Evolutionary conservation across 2,113 vertebrate species (phyloP).

Genomic region (Cavia aperea): DNA sequence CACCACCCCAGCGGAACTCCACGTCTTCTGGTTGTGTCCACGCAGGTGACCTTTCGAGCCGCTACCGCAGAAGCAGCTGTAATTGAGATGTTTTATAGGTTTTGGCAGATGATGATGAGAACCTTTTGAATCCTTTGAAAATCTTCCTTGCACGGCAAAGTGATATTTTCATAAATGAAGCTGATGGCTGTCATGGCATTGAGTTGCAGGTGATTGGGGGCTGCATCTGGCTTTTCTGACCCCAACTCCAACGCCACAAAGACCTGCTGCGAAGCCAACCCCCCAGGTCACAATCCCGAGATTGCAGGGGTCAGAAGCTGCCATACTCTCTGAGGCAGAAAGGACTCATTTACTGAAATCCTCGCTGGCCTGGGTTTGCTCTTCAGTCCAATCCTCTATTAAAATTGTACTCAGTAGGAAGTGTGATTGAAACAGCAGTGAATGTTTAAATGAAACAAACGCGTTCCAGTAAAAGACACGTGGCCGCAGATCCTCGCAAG

Average conservation of each 20-base stretch:
- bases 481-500: rapidly evolving
- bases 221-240: not conserved
- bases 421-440: not conserved
- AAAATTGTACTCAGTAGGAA: not conserved
- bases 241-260: rapidly evolving
- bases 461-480: not conserved
- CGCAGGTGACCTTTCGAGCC: not conserved
- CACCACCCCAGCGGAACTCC: rapidly evolving
- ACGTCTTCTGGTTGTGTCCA: not conserved
- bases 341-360: not conserved
- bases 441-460: not conserved
- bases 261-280: not conserved
- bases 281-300: too few relatives aligned
- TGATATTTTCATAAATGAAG: not conserved
- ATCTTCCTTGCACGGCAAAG: not conserved
- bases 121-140: not conserved
- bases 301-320: not conserved
- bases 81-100: not conserved
- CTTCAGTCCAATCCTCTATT: not conserved
- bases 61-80: not conserved
- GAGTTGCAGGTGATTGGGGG: too few relatives aligned
- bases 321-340: not conserved
- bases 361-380: not conserved
- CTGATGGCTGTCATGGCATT: rapidly evolving
- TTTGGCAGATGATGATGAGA: not conserved